These are phyloP conservation scores for Cotesia typhae DNA, from an alignment of 1,140 invertebrate genomes.

Conservation along the genomic window DNA sequence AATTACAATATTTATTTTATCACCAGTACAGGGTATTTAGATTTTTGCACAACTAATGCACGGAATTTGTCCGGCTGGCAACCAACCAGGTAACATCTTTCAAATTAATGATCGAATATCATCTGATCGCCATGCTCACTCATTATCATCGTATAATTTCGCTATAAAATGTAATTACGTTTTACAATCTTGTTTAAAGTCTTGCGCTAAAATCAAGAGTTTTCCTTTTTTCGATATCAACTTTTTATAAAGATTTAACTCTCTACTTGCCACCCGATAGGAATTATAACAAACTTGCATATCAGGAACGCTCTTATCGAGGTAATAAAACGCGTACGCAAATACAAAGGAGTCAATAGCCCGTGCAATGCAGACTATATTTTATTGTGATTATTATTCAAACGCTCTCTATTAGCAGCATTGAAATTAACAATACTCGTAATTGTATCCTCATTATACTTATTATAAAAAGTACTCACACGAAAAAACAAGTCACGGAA, in stretches of 20 bases:
- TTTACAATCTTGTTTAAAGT: slow-evolving; percentile 7
- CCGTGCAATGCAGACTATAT: not conserved
- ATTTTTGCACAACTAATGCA: too few species aligned
- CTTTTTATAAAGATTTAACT: not conserved
- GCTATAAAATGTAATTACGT: not conserved
- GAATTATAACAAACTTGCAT: slow-evolving; percentile 1
- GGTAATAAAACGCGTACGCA: slow-evolving; percentile 8
- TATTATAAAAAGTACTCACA: not conserved
- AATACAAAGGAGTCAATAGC: slow-evolving; percentile 19
- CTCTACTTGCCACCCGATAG: not conserved
- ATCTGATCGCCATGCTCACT: not conserved
- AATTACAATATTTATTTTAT: not conserved
- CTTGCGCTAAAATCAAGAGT: not conserved
- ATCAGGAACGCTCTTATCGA: slow-evolving; percentile 16
- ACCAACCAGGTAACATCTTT: not conserved
- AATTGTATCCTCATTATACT: too few species aligned
- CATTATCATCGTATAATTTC: slow-evolving; percentile 9
- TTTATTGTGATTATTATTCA: too few species aligned
- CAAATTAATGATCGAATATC: not conserved
- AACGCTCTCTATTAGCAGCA: too few species aligned
- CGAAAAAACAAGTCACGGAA: slow-evolving; percentile 13
- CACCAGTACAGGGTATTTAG: not conserved
- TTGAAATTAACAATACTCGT: too few species aligned
- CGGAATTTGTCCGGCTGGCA: too few species aligned
- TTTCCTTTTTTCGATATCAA: not conserved